Evolutionary conservation across 2,113 vertebrate species (phyloP), one percentile per base, ranked within the genome.

Genomic region (Canis aureus): DNA sequence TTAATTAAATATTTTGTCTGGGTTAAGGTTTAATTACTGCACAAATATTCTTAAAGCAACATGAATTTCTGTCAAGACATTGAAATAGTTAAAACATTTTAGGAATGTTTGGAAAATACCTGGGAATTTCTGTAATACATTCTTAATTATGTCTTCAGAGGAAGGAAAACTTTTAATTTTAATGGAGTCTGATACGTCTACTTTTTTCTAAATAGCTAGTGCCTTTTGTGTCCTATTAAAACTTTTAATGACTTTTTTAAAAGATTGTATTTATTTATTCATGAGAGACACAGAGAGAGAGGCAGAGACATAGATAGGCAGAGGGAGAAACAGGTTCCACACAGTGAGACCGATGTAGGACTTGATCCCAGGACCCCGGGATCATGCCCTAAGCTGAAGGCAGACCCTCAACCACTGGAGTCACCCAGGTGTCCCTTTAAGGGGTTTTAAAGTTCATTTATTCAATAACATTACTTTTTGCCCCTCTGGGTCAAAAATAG

Each of bases 1-100:
- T 67, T n/a, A 93, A 73, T 60, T 96, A 74, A 94, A 66, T n/a
- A 13, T 79, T 91, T 91, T 89, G 29, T 55, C 55, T 89, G n/a
- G 23, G 38, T 80, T 91, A 82, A 89, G 20, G 13, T 27, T 95
- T 71, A 83, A 13, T 60, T 20, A 5, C 60, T 85, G 22, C 29
- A n/a, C 51, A 60, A 51, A 71, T 91, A 57, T 32, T 51, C 25
- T 94, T 60, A 78, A 94, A 25, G 53, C 13, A 78, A 38, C 22
- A 88, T 57, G 43, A 94, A 55, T 95, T 83, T 95, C 59, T 91
- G 59, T 3, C 27, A 78, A 55, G 38, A 51, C 55, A 57, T 20
- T 82, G n/a, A 69, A 60, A 90, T 29, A 67, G 25, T 25, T 53
- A 86, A 86, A 73, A 71, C 7, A 83, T 35, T 32, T 76, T 29